Percentiles rank a stretch among this genome's conserved stretches.
Evolutionary conservation across 2,888 invertebrate species (phyloP).

Genomic region (Eupithecia subfuscata): DNA sequence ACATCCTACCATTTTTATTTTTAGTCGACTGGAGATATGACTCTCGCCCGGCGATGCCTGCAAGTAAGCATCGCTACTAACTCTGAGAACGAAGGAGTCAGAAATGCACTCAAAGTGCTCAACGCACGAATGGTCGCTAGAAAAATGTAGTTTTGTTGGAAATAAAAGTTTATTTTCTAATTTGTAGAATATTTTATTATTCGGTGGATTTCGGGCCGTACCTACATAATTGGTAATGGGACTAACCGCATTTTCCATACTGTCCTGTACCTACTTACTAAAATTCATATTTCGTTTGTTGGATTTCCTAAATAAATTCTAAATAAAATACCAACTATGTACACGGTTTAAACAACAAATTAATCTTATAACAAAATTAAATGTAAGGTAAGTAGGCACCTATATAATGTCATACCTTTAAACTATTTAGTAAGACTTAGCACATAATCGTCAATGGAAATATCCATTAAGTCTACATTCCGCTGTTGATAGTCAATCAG

Average conservation of each 20-base stretch:
- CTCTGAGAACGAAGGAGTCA: conserved; percentile 69
- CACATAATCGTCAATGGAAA: conserved; percentile 64
- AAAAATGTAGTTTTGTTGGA: conserved; percentile 16
- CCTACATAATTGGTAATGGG: too few species aligned
- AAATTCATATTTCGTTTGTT: too few species aligned
- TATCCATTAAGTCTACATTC: conserved; percentile 63
- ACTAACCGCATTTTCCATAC: too few species aligned
- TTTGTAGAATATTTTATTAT: not conserved
- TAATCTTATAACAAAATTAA: too few species aligned
- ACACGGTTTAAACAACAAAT: not conserved
- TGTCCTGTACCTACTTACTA: too few species aligned
- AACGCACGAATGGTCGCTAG: conserved; percentile 59
- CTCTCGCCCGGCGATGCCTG: conserved; percentile 71
- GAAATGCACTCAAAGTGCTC: conserved; percentile 63
- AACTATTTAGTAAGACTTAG: conserved; percentile 35
- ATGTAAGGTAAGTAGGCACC: not conserved
- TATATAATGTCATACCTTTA: not conserved
- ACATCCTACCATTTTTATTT: conserved; percentile 20
- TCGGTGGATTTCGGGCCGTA: not conserved
- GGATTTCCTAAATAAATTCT: too few species aligned
- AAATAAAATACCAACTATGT: too few species aligned
- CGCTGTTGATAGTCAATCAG: conserved; percentile 46
- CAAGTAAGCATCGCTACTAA: conserved; percentile 72
- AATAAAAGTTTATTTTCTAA: not conserved
- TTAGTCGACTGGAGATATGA: conserved; percentile 77